Evolutionary conservation across 1,140 invertebrate genomes (phyloP).

Genomic region (Pteromalus puparum): DNA sequence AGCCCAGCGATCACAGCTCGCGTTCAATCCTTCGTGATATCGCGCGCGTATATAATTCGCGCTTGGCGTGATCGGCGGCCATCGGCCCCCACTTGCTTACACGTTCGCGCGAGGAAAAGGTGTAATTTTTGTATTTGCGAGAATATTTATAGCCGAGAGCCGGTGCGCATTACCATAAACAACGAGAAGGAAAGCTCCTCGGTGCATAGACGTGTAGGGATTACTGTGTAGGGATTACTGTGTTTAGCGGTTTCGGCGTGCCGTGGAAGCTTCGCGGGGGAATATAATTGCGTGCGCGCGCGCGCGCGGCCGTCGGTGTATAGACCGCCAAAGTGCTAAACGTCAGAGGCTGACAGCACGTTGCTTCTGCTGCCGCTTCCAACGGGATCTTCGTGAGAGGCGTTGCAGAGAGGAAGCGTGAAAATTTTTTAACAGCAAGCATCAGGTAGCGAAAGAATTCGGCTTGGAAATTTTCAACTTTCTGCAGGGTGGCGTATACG

Average conservation of each 20-base stretch:
- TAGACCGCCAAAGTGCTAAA: background rate
- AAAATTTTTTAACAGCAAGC: background rate
- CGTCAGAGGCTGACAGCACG: background rate
- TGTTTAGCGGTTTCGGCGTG: conserved; percentile 47
- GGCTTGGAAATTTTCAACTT: background rate
- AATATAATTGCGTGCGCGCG: background rate
- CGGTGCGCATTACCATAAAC: conserved; percentile 71
- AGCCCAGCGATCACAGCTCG: background rate
- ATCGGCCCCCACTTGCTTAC: conserved; percentile 49
- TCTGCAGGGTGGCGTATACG: background rate
- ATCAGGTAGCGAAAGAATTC: background rate
- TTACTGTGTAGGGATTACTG: conserved; percentile 68
- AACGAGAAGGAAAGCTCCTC: conserved; percentile 63
- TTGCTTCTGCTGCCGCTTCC: background rate
- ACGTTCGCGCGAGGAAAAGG: background rate
- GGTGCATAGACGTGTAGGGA: background rate
- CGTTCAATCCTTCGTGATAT: conserved; percentile 2
- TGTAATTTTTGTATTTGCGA: conserved; percentile 71
- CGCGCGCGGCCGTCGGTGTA: background rate
- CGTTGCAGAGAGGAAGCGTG: background rate
- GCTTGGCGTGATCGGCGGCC: conserved; percentile 64
- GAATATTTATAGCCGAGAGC: conserved; percentile 70
- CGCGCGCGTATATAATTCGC: conserved; percentile 39
- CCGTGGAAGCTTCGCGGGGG: background rate
- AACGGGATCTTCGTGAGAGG: conserved; percentile 9